Base-by-base conservation (phyloP, 2,113 vertebrate genomes). In the Vidua chalybeata region DNA sequence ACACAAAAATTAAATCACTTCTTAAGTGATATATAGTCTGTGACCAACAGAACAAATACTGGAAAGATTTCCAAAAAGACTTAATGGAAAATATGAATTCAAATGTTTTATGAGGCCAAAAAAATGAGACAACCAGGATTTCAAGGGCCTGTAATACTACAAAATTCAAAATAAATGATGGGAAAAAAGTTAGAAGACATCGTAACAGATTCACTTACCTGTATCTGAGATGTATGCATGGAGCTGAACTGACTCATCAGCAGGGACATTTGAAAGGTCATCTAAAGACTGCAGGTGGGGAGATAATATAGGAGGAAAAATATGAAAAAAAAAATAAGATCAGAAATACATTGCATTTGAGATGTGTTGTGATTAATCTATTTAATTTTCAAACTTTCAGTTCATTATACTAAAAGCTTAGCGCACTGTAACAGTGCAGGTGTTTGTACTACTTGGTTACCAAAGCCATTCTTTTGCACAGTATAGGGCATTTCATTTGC, bases 171-270 rank as follows among this genome's bases (percentile, higher is more conserved):
- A 77, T 24, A 43, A 66, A 69, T 41, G 20, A 63, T 23, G 68
- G 48, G 4, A 73, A 59, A 82, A 6, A 74, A 69, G 7, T 45
- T 66, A 79, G 33, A n/a, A 93, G 31, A 18, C 26, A 66, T 52
- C 6, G 3, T 23, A 84, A 79, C 5, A 77, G 67, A 95, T 78
- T 80, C 33, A 94, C 98, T 96, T 98, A 99, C 99, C 99, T 61
- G 99, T 99, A 95, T 99, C 99, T n/a, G 99, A 99, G 97, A 99
- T 99, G 89, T 98, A 99, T 46, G 99, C 99, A 66, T 99, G 98
- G 41, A 99, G 98, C 86, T 99, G 99, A 95, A 98, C 82, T 73
- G 96, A 93, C 73, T 99, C 99, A 91, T 99, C 99, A 91, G 98
- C 96, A 97, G 98, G 98, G 73, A 99, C 97, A 91, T 97, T 99